Base-by-base conservation (phyloP, 2,797 vertebrate genomes). In the Manis pentadactyla region DNA sequence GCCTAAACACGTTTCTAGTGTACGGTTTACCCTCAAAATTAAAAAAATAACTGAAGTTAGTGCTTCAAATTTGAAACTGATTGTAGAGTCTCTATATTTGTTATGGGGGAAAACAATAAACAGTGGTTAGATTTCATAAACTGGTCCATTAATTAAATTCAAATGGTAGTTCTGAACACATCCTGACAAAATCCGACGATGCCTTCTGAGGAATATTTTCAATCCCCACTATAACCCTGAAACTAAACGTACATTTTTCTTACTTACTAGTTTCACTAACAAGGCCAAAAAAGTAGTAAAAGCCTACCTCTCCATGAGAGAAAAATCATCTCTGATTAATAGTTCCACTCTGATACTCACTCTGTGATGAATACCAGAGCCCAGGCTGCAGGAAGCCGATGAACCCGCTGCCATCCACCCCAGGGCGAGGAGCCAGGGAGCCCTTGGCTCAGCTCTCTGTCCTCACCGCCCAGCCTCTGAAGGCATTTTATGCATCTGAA, bases 291-390 rank as follows among this genome's bases (percentile, higher is more conserved):
- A 91, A 64, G 88, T 71, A 95, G 2, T 2, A 39, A 93, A 49
- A 94, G 90, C 66, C 95, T 37, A 37, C 74, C 15, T 97, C 46
- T 95, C 14, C 27, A 46, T 27, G 79, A 27, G 55, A 96, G 49
- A 97, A 97, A 46, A 93, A 94, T 77, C 12, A 93, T 75, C 71
- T 61, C 64, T 97, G 93, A 97, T 97, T 61, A 93, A 83, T 83
- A 95, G 18, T 14, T 94, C 23, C 13, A 27, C 7, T 12, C 59
- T 57, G 34, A 87, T 84, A 21, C 49, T 55, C 0, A 37, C 71
- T 98, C 89, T 90, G 14, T 75, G 94, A 96, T 66, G 42, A 93
- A 13, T 94, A 86, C 83, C 93, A 90, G 71, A 97, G 55, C 2
- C 85, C 7, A 39, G 13, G 42, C 86, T 90, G 15, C 14, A 94